Evolutionary conservation across 1,140 invertebrate genomes (phyloP), one percentile per base, ranked within the genome.

Genomic region (Achatina immaculata): DNA sequence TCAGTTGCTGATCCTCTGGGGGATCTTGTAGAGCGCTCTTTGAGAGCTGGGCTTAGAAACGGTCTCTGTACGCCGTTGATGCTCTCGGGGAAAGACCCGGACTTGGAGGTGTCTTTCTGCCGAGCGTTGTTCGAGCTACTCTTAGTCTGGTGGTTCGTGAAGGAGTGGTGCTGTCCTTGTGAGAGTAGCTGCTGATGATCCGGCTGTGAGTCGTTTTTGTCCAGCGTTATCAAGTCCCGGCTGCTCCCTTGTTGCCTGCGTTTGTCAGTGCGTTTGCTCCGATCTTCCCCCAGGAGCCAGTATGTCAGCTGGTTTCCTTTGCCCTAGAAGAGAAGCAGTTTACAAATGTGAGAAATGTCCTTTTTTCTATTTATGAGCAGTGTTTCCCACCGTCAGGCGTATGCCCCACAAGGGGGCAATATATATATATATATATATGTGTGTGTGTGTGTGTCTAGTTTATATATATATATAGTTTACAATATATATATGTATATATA

Each of bases 251-350:
- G 68, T 43, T 40, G 69, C 1, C 28, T 2, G 2, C n/a, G 43
- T n/a, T 31, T 6, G 71, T 45, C 43, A 24, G 0, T 73, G 6
- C 86, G 78, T 6, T 88, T 81, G 28, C 55, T 16, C 38, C 82
- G 65, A 40, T 90, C 84, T 81, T 90, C 89, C 19, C 81, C 83
- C n/a, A 86, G 45, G 43, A 91, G 73, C 89, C 90, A 91, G 81
- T 88, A 91, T 0, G 90, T 91, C 31, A 85, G 83, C 55, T 89
- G 65, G 51, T 87, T 85, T 21, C 90, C 90, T 83, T 90, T 90
- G 11, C 90, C 90, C 90, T n/a, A n/a, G n/a, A n/a, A n/a, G n/a
- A n/a, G n/a, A n/a, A n/a, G n/a, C n/a, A n/a, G n/a, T n/a, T n/a
- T n/a, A n/a, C n/a, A n/a, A n/a, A n/a, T n/a, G n/a, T n/a, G n/a